A percentile compares a stretch with the other conserved stretches of the same genome.
Conservation (phyloP, 2,797 vertebrate genomes). For the Petrocephalus schoutedeni region DNA sequence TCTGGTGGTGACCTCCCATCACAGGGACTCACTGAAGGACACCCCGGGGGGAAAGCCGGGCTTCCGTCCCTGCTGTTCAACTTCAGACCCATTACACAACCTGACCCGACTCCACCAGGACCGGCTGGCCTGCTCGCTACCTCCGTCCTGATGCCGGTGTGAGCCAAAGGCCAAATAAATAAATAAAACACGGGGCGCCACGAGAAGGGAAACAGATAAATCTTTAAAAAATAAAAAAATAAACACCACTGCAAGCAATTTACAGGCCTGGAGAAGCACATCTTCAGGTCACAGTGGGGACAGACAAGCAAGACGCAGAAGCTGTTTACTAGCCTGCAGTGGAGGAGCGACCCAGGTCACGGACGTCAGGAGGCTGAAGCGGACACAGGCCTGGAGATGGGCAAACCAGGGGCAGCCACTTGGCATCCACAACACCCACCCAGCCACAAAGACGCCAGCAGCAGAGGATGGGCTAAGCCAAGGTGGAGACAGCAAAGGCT, state of each 20-base stretch:
- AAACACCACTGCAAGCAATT: slow-evolving; percentile 9
- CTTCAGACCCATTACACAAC: neutral
- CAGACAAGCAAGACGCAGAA: neutral
- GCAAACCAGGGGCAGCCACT: neutral
- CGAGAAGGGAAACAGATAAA: slow-evolving; percentile 17
- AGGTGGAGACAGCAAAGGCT: neutral
- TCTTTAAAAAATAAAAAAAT: neutral
- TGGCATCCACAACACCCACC: neutral
- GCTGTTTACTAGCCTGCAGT: neutral
- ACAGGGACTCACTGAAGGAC: neutral
- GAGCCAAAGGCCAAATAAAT: slow-evolving; percentile 30
- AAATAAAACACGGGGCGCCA: slow-evolving; percentile 35
- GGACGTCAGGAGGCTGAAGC: neutral
- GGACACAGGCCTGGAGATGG: neutral
- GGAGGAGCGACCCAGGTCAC: neutral
- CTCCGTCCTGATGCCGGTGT: slow-evolving; percentile 38
- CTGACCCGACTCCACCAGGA: neutral
- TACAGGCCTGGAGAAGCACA: slow-evolving; percentile 25
- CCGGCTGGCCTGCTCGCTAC: slow-evolving; percentile 39
- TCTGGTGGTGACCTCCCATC: neutral
- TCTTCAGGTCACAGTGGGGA: slow-evolving; percentile 34
- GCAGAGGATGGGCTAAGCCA: neutral
- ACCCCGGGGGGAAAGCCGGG: neutral
- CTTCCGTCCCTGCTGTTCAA: neutral
- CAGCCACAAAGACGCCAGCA: neutral